A percentile compares a stretch with the other conserved stretches of the same genome.
Conservation (phyloP, 2,888 invertebrate species). For the Lasioglossum oenotherae region DNA sequence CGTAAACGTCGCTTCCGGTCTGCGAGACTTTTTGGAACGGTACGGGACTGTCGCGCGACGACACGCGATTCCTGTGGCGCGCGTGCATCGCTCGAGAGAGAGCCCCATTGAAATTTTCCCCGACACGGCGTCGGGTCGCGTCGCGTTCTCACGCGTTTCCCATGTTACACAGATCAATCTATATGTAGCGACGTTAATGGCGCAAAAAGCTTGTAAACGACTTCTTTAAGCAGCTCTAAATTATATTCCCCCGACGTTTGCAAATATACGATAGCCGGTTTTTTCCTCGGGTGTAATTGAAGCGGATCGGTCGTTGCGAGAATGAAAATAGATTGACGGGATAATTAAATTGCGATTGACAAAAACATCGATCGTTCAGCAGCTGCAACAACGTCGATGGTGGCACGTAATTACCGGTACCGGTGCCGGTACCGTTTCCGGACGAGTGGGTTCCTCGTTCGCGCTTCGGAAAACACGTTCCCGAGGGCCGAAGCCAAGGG, state of each 20-base stretch:
- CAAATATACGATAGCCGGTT: slow-evolving; percentile 12
- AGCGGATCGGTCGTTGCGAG: slow-evolving; percentile 7
- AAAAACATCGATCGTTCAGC: slow-evolving; percentile 5
- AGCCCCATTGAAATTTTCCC: neutral
- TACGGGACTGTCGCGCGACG: neutral
- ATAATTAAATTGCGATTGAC: slow-evolving; percentile 35
- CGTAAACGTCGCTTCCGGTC: neutral
- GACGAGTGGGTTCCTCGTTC: neutral
- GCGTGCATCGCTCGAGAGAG: neutral
- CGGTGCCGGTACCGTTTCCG: slow-evolving; percentile 8
- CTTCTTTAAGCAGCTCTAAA: neutral
- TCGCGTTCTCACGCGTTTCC: slow-evolving; percentile 70
- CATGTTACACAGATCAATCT: neutral
- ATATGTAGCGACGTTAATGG: slow-evolving; percentile 40
- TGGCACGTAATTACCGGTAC: slow-evolving; percentile 15
- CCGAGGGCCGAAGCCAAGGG: neutral
- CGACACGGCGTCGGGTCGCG: slow-evolving; percentile 39
- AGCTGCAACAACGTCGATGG: neutral
- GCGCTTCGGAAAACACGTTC: neutral
- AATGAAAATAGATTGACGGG: slow-evolving; percentile 23
- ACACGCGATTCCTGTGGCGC: slow-evolving; percentile 1
- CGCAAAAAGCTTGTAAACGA: slow-evolving; percentile 18
- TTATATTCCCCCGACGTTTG: neutral
- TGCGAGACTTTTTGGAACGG: neutral
- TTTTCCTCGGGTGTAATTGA: slow-evolving; percentile 8